Evolutionary conservation across 2,797 vertebrate genomes (phyloP), one percentile per base, ranked within the genome.

Genomic region (Acanthurus lineatus): DNA sequence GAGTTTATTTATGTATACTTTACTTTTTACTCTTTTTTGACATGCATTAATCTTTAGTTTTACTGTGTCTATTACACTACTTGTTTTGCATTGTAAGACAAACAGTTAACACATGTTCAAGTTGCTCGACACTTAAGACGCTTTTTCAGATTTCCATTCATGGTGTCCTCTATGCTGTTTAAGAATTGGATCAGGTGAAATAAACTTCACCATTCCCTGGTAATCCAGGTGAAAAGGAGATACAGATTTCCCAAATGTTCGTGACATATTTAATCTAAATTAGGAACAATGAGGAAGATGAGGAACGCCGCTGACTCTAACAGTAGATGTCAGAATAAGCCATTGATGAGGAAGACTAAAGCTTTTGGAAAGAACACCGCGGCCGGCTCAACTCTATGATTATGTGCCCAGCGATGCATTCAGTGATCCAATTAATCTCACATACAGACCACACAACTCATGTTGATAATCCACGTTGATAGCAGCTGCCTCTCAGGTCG

Each of bases 361-460:
- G 72, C 83, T 73, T 69, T 47, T 67, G 68, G 75, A 81, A 57
- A 61, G 77, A 81, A 88, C 85, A 80, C 63, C 19, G 32, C 1
- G 52, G 61, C n/a, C 51, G 51, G 60, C 73, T 71, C 65, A 77
- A 73, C 72, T 38, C 79, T 75, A 58, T 66, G 79, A 83, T 90
- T 79, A 85, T 81, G 83, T 63, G 78, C 64, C 78, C 64, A 72
- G 59, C 76, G 87, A 89, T 86, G 85, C 72, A 22, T 76, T 77
- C 65, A 57, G 69, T 82, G 45, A 83, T 83, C 82, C 65, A 3
- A 79, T 80, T 82, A 88, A 67, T 78, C 83, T 86, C 85, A 45
- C 68, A 35, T 65, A 47, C 45, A 69, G 64, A 79, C 78, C 73
- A 70, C 78, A 80, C 64, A 73, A 54, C 28, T 73, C 81, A 57